Percentiles rank a stretch among this genome's conserved stretches.
These are phyloP conservation scores for Camponotus fellah DNA, from an alignment of 2,888 invertebrate species.

Conservation along the genomic window DNA sequence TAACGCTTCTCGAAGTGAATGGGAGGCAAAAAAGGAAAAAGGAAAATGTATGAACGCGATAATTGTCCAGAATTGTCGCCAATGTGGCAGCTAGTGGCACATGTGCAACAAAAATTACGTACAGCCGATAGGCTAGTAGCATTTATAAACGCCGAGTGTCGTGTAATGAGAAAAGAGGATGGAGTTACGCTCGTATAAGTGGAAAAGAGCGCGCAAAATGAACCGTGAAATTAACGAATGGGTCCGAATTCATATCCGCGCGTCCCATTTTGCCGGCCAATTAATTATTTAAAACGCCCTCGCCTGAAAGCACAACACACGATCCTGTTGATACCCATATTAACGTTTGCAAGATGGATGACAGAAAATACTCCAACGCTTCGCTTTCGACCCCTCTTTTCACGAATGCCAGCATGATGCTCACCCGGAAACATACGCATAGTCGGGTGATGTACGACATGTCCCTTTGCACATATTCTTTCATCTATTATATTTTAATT, in stretches of 20 bases:
- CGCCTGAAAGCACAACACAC: slow-evolving; percentile 71
- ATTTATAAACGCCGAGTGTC: slow-evolving; percentile 74
- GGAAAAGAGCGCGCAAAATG: slow-evolving; percentile 73
- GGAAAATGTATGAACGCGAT: slow-evolving; percentile 58
- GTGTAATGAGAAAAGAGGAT: slow-evolving; percentile 70
- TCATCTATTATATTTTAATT: slow-evolving; percentile 16
- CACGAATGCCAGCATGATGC: neutral
- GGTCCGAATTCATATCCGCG: slow-evolving; percentile 78
- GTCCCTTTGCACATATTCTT: neutral
- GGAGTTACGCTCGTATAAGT: slow-evolving; percentile 43
- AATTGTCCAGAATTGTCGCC: slow-evolving; percentile 73
- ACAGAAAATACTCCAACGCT: slow-evolving; percentile 16
- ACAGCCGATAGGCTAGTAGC: slow-evolving; percentile 66
- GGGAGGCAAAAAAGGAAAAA: slow-evolving; percentile 29
- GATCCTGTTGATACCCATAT: slow-evolving; percentile 74
- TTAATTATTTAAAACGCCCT: slow-evolving; percentile 82
- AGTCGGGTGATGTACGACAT: neutral
- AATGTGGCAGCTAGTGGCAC: slow-evolving; percentile 54
- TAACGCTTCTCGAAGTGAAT: neutral
- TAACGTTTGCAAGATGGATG: slow-evolving; percentile 75
- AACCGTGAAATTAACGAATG: slow-evolving; percentile 82
- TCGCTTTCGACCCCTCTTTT: neutral
- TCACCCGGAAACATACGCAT: slow-evolving; percentile 14
- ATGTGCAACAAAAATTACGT: slow-evolving; percentile 65
- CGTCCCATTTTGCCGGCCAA: slow-evolving; percentile 77